Evolutionary conservation across 1,140 invertebrate species (phyloP).

Genomic region (Venturia canescens): DNA sequence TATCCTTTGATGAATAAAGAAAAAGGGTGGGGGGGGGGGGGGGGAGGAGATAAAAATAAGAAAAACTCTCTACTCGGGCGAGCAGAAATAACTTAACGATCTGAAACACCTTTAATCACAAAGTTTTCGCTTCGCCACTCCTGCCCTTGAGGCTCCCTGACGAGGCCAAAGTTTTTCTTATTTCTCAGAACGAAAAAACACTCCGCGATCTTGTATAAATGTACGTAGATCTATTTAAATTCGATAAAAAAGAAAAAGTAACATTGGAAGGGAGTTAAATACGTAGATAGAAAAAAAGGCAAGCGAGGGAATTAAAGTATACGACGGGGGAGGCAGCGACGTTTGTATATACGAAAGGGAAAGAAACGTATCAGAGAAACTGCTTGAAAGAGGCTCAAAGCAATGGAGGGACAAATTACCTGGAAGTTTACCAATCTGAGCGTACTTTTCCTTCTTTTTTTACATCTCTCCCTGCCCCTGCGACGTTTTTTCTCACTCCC

Average conservation of each 20-base stretch:
- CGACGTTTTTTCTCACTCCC: constrained; percentile 10
- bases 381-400: constrained; percentile 69
- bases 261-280: constrained; percentile 19
- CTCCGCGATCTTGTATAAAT: background rate
- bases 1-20: constrained; percentile 26
- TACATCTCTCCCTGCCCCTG: background rate
- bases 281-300: constrained; percentile 2
- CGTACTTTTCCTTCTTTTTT: constrained; percentile 49
- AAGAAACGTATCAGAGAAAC: constrained; percentile 45
- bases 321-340: constrained; percentile 27
- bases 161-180: constrained; percentile 45
- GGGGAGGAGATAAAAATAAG: background rate
- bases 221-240: constrained; percentile 22
- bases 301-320: constrained; percentile 31
- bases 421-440: constrained; percentile 73
- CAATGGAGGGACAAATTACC: constrained; percentile 69
- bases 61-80: constrained; percentile 49
- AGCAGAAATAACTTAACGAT: constrained; percentile 58
- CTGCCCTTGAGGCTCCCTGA: constrained; percentile 20
- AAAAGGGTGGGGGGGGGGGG: no score
- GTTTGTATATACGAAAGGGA: constrained; percentile 39
- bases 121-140: constrained; percentile 50
- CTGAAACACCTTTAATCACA: constrained; percentile 60
- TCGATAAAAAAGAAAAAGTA: constrained; percentile 24
- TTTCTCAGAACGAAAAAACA: constrained; percentile 31